phyloP scores from a whole-genome alignment of 1,140 invertebrate species.

The Orius insidiosus region DNA sequence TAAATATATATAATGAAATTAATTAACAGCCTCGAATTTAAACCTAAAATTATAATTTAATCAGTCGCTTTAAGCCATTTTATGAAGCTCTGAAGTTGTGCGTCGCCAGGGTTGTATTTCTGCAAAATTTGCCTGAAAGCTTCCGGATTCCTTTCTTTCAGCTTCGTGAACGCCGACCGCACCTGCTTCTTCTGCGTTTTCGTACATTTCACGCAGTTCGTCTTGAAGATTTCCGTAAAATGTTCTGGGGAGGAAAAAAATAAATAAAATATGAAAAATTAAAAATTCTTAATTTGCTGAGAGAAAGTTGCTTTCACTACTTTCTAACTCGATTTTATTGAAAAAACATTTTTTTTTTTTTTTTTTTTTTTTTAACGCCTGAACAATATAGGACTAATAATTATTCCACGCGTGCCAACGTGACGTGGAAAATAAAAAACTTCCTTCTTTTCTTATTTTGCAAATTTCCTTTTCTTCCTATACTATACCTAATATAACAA shows the following conservation, averaged over 20 bases:
- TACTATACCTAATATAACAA: too few relatives aligned
- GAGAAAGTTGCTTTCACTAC: neutral
- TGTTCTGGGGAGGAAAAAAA: too few relatives aligned
- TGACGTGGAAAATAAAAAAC: too few relatives aligned
- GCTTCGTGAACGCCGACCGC: conserved; percentile 7
- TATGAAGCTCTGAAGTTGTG: neutral
- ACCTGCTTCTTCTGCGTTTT: conserved; percentile 21
- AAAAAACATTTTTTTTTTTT: neutral
- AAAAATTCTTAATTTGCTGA: neutral
- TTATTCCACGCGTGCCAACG: too few relatives aligned
- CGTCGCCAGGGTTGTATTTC: conserved; percentile 11
- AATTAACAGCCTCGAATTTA: too few relatives aligned
- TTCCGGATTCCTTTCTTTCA: conserved; percentile 7
- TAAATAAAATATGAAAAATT: too few relatives aligned
- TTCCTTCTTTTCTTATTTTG: too few relatives aligned
- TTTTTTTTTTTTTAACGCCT: neutral
- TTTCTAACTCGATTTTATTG: too few relatives aligned
- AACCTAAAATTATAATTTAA: too few relatives aligned
- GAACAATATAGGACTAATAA: too few relatives aligned
- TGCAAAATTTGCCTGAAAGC: conserved; percentile 7
- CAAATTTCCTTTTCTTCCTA: too few relatives aligned
- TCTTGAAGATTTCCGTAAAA: conserved; percentile 23
- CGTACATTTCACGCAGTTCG: conserved; percentile 23
- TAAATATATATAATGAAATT: too few relatives aligned
- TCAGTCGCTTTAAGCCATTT: conserved; percentile 5